These are phyloP conservation scores for Mergus octosetaceus DNA, from an alignment of 2,797 vertebrate species.

Conservation along the genomic window DNA sequence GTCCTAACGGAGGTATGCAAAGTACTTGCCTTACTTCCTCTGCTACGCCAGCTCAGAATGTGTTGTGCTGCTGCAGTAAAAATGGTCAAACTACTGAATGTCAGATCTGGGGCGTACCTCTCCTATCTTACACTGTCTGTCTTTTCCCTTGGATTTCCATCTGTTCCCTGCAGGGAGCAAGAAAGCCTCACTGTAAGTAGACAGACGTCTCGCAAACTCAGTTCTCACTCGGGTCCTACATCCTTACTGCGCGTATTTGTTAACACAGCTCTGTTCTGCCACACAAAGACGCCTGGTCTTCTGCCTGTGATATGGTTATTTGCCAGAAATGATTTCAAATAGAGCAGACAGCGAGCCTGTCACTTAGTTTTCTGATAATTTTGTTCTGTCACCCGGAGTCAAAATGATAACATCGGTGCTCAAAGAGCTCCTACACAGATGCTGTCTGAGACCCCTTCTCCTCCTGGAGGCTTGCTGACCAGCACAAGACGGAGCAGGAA, in stretches of 20 bases:
- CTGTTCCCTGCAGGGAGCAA: neutral
- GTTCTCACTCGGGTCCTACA: neutral
- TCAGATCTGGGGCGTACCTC: neutral
- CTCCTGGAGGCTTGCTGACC: neutral
- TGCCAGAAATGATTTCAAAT: neutral
- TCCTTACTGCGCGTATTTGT: neutral
- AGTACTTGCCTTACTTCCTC: constrained; percentile 4
- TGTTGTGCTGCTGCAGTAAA: neutral
- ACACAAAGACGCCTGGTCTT: neutral
- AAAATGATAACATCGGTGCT: constrained; percentile 1
- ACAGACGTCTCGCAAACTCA: neutral
- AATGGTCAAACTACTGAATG: neutral
- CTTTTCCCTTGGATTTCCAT: neutral
- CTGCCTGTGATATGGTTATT: neutral
- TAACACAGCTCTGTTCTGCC: neutral
- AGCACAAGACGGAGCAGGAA: neutral
- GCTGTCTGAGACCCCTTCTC: neutral
- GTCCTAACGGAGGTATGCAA: neutral
- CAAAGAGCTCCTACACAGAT: neutral
- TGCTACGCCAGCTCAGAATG: constrained; percentile 1
- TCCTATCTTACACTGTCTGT: neutral
- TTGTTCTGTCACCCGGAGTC: neutral
- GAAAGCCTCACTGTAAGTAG: neutral
- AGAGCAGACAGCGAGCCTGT: neutral
- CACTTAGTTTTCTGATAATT: constrained; percentile 11